phyloP scores from a whole-genome alignment of 2,113 vertebrate genomes.

The Daboia siamensis region DNA sequence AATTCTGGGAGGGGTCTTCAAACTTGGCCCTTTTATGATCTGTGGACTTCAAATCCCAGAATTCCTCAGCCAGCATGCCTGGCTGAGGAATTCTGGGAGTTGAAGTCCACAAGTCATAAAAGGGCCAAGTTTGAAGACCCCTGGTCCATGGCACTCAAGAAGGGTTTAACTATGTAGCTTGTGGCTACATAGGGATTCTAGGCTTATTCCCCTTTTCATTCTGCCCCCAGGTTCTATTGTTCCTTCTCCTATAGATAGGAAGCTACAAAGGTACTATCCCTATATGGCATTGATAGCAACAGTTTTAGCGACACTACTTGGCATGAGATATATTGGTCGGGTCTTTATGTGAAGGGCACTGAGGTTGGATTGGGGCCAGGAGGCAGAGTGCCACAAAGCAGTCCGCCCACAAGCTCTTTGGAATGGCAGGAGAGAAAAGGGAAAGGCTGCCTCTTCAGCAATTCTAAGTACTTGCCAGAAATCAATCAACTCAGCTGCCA shows the following conservation, averaged over 20 bases:
- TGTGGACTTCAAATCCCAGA: too few relatives aligned
- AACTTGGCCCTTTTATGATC: too few relatives aligned
- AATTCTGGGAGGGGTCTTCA: too few relatives aligned
- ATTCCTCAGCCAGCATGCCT: too few relatives aligned
- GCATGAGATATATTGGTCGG: not conserved
- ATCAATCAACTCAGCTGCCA: not conserved
- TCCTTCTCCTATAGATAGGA: not conserved
- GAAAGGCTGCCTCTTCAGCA: not conserved
- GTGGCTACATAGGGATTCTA: not conserved
- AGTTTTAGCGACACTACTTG: not conserved
- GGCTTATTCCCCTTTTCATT: not conserved
- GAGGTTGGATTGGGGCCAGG: not conserved
- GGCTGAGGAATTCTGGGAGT: too few relatives aligned
- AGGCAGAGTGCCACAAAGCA: not conserved
- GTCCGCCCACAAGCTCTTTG: not conserved
- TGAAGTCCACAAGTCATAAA: too few relatives aligned
- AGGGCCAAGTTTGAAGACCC: too few relatives aligned
- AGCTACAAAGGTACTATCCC: not conserved
- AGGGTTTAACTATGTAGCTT: not conserved
- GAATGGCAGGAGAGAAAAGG: not conserved
- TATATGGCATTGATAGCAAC: not conserved
- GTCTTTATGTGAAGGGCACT: not conserved
- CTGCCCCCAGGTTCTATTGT: not conserved
- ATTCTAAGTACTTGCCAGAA: not conserved
- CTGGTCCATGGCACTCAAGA: not conserved